Base-by-base conservation (phyloP, 2,113 vertebrate genomes). In the Psilopsiagon aurifrons region DNA sequence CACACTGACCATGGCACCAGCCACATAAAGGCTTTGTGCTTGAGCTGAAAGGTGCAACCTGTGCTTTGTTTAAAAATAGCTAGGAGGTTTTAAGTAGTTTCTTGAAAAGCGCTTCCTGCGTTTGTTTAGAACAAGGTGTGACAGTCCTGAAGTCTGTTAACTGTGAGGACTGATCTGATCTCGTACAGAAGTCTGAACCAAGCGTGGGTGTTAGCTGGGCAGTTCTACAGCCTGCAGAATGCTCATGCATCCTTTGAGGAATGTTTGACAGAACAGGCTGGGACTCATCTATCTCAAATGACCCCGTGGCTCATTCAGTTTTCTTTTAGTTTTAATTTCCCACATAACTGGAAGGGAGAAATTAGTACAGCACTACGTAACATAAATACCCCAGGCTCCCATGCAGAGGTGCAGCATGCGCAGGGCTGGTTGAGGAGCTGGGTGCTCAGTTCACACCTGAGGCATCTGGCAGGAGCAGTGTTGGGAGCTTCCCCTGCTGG, bases 11-110 rank as follows among this genome's bases (percentile, higher is more conserved):
- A 7, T 59, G 57, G 57, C 33, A 59, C 23, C 31, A 23, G 59
- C 27, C 35, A 27, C 0, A 0, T 11, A 11, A 43, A 19, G 11
- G 51, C 28, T 52, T 13, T 7, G 0, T 64, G 31, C 64, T 28
- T 71, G 18, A 62, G 31, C 66, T 49, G 66, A 49, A 55, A 37
- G 7, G 8, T 13, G 16, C 44, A 69, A 75, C 46, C 44, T 52
- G 1, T 6, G 23, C 5, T 54, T 60, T 54, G 64, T 47, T 77
- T 71, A 22, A 86, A 86, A 86, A 39, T 8, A 77, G 22, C 11
- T 10, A 22, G 59, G 46, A 71, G 54, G 7, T 54, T 67, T 13
- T 19, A 60, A 62, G 35, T 49, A 19, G 23, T 71, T 71, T 64
- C 59, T 67, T 66, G 76, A 28, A 37, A 76, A 60, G n/a, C 5